Percentiles rank a stretch among this genome's conserved stretches.
These are phyloP conservation scores for Conger conger DNA, from an alignment of 2,113 vertebrate species.

Conservation along the genomic window DNA sequence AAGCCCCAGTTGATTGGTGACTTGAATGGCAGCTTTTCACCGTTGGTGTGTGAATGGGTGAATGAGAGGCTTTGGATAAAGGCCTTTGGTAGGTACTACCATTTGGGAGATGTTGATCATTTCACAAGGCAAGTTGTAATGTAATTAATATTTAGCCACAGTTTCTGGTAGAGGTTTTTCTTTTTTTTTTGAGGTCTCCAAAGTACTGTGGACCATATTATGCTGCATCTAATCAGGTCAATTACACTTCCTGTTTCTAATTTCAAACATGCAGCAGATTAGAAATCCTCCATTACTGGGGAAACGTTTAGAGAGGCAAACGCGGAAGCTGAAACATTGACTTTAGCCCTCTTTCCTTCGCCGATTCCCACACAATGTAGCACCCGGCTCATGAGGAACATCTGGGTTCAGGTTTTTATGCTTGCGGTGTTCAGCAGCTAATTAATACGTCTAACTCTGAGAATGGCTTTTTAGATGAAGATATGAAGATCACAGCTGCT, in stretches of 20 bases:
- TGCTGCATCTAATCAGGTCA: conserved; percentile 22
- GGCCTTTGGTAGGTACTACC: no score
- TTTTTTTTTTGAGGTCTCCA: neutral
- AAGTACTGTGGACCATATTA: neutral
- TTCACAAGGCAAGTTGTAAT: no score
- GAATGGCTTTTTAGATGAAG: neutral
- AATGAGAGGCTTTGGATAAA: no score
- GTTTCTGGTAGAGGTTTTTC: no score
- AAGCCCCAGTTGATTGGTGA: no score
- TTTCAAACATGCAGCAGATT: neutral
- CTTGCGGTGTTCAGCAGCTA: neutral
- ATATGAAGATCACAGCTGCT: neutral
- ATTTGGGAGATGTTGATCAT: no score
- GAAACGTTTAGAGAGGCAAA: neutral
- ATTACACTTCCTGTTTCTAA: conserved; percentile 15
- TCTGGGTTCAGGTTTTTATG: neutral
- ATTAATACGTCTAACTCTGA: neutral
- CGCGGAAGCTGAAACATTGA: neutral
- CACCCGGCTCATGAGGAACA: neutral
- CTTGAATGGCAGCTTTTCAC: no score
- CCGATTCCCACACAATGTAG: neutral
- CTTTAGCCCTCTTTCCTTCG: neutral
- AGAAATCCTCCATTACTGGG: neutral
- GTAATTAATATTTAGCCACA: no score
- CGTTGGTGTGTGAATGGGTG: no score